Evolutionary conservation across 37 sponge, comb jelly and placozoan species (phyloP).

Genomic region (Lycopodina hypogea): DNA sequence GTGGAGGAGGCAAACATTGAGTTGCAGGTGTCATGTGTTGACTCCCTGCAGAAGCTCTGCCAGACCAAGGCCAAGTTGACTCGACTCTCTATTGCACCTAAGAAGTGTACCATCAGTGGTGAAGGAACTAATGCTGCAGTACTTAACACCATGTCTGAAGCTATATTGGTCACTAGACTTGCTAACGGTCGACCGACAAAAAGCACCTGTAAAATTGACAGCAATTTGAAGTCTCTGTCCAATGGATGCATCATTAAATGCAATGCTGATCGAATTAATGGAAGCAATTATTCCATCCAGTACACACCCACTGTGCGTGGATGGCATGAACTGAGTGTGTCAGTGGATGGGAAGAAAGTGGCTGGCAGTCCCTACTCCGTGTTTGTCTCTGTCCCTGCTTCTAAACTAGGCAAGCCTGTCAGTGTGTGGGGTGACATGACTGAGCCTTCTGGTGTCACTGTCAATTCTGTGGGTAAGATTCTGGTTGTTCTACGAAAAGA

Average conservation of each 20-base stretch:
- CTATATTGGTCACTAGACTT: neutral
- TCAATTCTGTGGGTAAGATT: constrained; percentile 12
- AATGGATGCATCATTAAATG: neutral
- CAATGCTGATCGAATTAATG: neutral
- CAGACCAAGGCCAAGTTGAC: neutral
- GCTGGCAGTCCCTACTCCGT: constrained; percentile 25
- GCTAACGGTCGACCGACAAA: neutral
- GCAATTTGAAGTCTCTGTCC: constrained; percentile 6
- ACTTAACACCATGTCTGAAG: neutral
- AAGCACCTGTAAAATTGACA: neutral
- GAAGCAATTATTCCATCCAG: neutral
- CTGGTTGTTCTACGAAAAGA: constrained; percentile 1
- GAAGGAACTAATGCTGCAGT: neutral
- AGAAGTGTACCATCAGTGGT: neutral
- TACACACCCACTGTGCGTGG: constrained; percentile 20
- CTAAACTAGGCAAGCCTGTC: constrained; percentile 20
- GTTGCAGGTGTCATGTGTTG: neutral
- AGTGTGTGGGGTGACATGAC: neutral
- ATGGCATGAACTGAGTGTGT: constrained; percentile 8
- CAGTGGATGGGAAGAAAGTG: constrained; percentile 10
- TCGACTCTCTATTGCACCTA: neutral
- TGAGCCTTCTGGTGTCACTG: neutral
- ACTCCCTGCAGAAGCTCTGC: neutral
- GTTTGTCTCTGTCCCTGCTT: constrained; percentile 28
- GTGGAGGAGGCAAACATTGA: constrained; percentile 13